Conservation (phyloP, 2,888 invertebrate species). For the Pterobdella sp. region DNA sequence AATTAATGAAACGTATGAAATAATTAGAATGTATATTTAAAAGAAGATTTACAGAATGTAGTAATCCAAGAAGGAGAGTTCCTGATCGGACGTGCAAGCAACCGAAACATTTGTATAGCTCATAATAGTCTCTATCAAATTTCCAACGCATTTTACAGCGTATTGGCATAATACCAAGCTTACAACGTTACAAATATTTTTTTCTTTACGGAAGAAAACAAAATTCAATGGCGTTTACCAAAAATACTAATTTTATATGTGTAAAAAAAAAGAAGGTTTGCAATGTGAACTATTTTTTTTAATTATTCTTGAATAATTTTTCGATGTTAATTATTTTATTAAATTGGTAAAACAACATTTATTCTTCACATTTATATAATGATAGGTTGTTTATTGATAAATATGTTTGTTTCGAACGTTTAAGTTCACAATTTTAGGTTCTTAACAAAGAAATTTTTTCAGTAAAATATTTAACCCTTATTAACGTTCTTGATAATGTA, state of each 20-base stretch:
- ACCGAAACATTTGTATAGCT: constrained; percentile 32
- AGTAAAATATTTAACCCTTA: too few species aligned
- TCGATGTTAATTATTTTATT: too few species aligned
- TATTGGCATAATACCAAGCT: not conserved
- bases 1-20: not conserved
- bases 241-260: constrained; percentile 8
- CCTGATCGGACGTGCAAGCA: constrained; percentile 35
- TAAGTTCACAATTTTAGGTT: too few species aligned
- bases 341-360: too few species aligned
- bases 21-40: not conserved
- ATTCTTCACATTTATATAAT: too few species aligned
- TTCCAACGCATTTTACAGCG: constrained; percentile 32
- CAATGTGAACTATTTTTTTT: too few species aligned
- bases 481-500: too few species aligned
- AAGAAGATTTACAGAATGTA: constrained; percentile 30
- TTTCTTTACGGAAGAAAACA: not conserved
- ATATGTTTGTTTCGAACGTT: too few species aligned
- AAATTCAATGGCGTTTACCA: not conserved
- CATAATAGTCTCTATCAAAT: constrained; percentile 30
- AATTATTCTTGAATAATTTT: too few species aligned
- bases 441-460: too few species aligned
- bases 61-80: constrained; percentile 31
- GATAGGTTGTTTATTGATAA: too few species aligned
- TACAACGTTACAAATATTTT: not conserved
- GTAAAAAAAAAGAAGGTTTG: too few species aligned